Percentiles rank a stretch among this genome's conserved stretches.
phyloP scores from a whole-genome alignment of 2,888 invertebrate genomes.

The Rhingia rostrata region DNA sequence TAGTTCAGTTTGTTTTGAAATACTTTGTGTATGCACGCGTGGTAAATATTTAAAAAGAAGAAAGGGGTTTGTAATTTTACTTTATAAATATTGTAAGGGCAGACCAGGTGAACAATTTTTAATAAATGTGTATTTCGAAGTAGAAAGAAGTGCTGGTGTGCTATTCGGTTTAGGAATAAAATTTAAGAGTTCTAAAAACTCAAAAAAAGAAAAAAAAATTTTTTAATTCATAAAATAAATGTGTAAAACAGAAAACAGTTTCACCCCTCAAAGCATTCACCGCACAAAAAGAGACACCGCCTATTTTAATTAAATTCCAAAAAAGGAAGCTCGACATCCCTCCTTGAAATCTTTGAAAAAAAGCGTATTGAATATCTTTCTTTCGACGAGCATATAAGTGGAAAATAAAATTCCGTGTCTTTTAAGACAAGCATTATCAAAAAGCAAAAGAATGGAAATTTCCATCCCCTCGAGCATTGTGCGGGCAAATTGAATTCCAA shows the following conservation, averaged over 20 bases:
- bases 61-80: no score
- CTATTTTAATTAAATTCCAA: slow-evolving; percentile 33
- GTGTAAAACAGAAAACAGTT: not conserved
- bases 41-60: no score
- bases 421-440: slow-evolving; percentile 1
- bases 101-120: no score
- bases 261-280: not conserved
- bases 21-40: no score
- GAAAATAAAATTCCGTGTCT: slow-evolving; percentile 2
- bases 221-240: not conserved
- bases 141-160: no score
- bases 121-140: no score
- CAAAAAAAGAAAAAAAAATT: no score
- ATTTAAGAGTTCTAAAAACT: not conserved
- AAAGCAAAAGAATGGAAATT: slow-evolving; percentile 15
- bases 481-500: slow-evolving; percentile 63
- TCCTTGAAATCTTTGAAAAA: not conserved
- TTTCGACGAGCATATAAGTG: slow-evolving; percentile 23
- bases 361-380: slow-evolving; percentile 6
- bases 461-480: slow-evolving; percentile 48
- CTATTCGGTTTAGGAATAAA: no score
- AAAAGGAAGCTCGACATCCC: not conserved
- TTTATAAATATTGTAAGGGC: no score
- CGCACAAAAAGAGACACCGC: not conserved
- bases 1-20: no score